These are phyloP conservation scores for Ursus arctos DNA, from an alignment of 2,113 vertebrate species.

Conservation along the genomic window DNA sequence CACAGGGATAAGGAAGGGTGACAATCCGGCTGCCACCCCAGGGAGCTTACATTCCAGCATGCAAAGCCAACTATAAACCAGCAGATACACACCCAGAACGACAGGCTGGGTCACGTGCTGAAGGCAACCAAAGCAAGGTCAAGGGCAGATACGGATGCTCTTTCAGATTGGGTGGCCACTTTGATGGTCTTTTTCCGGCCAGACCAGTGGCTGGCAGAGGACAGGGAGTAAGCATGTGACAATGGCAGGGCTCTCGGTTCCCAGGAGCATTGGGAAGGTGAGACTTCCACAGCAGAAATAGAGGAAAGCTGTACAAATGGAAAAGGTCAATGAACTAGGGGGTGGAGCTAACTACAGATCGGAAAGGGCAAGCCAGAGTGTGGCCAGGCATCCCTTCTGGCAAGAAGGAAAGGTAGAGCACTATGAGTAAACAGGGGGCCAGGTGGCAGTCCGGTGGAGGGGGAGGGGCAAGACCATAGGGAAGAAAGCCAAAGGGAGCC, in stretches of 20 bases:
- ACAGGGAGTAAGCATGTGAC: not conserved
- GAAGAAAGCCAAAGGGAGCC: too few relatives aligned
- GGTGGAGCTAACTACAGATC: rapidly evolving
- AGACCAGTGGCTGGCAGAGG: not conserved
- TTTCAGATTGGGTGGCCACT: not conserved
- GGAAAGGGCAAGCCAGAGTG: not conserved
- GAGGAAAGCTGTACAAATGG: not conserved
- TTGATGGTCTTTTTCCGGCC: not conserved
- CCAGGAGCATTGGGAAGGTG: not conserved
- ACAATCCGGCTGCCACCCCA: not conserved
- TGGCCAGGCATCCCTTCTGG: not conserved
- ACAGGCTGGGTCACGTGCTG: rapidly evolving
- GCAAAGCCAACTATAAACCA: not conserved
- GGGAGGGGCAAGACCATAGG: too few relatives aligned
- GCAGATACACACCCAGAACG: not conserved
- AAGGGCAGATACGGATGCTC: not conserved
- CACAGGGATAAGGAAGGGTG: not conserved
- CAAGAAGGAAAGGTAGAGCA: not conserved
- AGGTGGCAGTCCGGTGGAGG: not conserved
- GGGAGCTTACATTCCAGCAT: not conserved
- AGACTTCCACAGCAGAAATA: not conserved
- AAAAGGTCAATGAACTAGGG: not conserved
- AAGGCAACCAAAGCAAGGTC: not conserved
- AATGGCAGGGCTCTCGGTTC: not conserved
- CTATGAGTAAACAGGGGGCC: not conserved